phyloP scores from a whole-genome alignment of 2,113 vertebrate species.

The Sapayoa aenigma region DNA sequence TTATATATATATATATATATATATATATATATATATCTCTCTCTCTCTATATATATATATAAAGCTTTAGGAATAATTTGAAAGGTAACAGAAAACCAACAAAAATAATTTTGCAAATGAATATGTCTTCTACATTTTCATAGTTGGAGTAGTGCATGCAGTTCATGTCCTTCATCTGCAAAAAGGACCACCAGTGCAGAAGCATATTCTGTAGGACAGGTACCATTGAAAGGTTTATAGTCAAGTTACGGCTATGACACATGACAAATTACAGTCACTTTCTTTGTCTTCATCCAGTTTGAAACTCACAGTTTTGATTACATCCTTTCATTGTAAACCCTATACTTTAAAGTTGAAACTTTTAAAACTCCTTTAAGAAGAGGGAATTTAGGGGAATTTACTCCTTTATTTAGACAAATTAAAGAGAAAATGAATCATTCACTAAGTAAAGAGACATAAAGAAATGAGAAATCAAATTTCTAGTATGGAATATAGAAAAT shows the following conservation, averaged over 20 bases:
- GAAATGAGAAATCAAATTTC: not conserved
- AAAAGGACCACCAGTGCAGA: not conserved
- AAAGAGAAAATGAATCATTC: not conserved
- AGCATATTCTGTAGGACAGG: not conserved
- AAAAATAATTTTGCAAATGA: too few relatives aligned
- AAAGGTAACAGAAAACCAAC: too few relatives aligned
- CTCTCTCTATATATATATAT: too few relatives aligned
- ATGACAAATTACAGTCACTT: not conserved
- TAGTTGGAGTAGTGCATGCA: not conserved
- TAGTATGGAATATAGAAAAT: not conserved
- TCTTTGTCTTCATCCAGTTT: not conserved
- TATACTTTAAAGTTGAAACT: not conserved
- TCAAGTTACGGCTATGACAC: not conserved
- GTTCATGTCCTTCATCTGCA: not conserved
- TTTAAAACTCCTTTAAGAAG: not conserved
- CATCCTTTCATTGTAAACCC: not conserved
- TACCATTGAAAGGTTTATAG: not conserved
- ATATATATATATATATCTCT: too few relatives aligned
- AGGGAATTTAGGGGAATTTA: not conserved
- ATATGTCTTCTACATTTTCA: too few relatives aligned
- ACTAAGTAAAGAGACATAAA: not conserved
- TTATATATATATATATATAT: too few relatives aligned
- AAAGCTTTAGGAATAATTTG: too few relatives aligned
- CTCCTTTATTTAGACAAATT: not conserved
- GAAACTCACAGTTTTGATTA: not conserved